These are phyloP conservation scores for Pseudopipra pipra DNA, from an alignment of 2,113 vertebrate species.

Conservation along the genomic window DNA sequence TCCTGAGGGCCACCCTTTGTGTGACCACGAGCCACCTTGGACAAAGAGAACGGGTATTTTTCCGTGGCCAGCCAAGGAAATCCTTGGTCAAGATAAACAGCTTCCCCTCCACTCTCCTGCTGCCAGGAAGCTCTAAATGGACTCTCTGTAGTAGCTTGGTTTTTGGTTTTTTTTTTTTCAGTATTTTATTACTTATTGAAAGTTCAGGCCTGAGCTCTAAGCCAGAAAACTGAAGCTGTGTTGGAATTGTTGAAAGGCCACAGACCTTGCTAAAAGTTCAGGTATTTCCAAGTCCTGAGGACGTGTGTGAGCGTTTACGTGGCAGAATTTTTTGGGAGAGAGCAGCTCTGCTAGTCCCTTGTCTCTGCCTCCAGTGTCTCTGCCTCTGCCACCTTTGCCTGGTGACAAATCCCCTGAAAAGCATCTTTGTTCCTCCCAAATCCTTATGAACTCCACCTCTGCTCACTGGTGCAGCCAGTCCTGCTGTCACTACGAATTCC, in stretches of 20 bases:
- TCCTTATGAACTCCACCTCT: not conserved
- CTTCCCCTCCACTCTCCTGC: not conserved
- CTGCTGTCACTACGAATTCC: not conserved
- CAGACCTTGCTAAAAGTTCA: constrained; percentile 21
- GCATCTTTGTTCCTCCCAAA: not conserved
- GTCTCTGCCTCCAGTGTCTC: not conserved
- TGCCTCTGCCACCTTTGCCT: not conserved
- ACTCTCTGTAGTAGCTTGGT: constrained; percentile 54
- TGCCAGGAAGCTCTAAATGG: constrained; percentile 75
- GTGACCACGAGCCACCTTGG: constrained; percentile 4
- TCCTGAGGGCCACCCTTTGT: constrained; percentile 64
- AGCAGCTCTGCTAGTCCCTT: not conserved
- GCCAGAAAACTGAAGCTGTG: constrained; percentile 63
- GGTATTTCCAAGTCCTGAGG: constrained; percentile 31
- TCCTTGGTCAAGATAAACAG: constrained; percentile 69
- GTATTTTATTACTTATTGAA: constrained; percentile 36
- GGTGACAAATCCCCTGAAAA: not conserved
- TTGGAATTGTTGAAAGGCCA: constrained; percentile 61
- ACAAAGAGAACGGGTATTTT: constrained; percentile 57
- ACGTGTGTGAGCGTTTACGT: not conserved
- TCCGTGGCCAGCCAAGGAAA: constrained; percentile 59
- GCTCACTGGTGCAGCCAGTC: not conserved
- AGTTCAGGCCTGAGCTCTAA: constrained; percentile 22
- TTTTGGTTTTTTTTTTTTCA: not conserved
- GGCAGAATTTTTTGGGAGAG: not conserved